These are phyloP conservation scores for Malachius bipustulatus DNA, from an alignment of 2,888 invertebrate species.

Conservation along the genomic window DNA sequence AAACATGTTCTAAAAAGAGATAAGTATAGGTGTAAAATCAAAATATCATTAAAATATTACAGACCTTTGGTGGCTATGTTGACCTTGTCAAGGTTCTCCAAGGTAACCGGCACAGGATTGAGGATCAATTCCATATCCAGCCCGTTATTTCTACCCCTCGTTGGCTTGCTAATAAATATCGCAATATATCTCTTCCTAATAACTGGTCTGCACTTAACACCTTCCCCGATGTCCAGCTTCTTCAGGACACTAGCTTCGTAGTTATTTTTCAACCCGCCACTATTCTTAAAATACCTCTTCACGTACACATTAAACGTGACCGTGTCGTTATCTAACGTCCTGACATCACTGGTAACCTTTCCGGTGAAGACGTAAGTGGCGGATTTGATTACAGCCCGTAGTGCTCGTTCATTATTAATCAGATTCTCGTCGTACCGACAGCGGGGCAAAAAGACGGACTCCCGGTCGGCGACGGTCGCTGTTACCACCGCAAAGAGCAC, in stretches of 20 bases:
- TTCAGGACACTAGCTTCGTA: constrained; percentile 31
- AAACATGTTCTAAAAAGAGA: no score
- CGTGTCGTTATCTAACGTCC: constrained; percentile 23
- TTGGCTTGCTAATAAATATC: constrained; percentile 29
- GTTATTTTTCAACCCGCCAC: constrained; percentile 24
- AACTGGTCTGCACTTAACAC: constrained; percentile 32
- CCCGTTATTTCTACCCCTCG: neutral
- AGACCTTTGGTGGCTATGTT: constrained; percentile 37
- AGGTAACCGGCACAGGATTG: constrained; percentile 36
- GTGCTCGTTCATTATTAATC: constrained; percentile 28
- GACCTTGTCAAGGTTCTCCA: constrained; percentile 36
- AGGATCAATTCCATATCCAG: constrained; percentile 31
- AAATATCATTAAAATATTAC: constrained; percentile 7
- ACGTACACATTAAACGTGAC: constrained; percentile 31
- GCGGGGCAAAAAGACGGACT: constrained; percentile 23
- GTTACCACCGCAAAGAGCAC: neutral
- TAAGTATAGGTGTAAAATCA: no score
- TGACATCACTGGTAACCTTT: constrained; percentile 32
- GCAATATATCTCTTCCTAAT: constrained; percentile 34
- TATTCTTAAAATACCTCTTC: constrained; percentile 33
- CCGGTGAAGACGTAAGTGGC: constrained; percentile 34
- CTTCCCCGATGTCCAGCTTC: constrained; percentile 31
- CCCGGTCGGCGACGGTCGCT: neutral
- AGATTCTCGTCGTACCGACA: constrained; percentile 33
- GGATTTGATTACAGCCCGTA: constrained; percentile 24